Evolutionary conservation across 1,140 invertebrate species (phyloP), one percentile per base, ranked within the genome.

Genomic region (Chrysoperla carnea): DNA sequence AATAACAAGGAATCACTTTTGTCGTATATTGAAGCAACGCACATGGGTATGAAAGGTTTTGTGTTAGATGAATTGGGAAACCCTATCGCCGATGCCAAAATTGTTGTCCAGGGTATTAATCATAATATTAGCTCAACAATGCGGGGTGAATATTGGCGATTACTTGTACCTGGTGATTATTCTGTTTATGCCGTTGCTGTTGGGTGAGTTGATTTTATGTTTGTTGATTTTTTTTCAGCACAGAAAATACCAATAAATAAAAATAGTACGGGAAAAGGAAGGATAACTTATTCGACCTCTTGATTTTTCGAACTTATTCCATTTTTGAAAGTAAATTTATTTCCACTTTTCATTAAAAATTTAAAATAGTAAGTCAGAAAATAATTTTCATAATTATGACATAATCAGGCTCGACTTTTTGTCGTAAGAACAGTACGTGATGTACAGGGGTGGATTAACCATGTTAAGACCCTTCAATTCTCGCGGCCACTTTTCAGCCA

Each of bases 1-100:
- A 69, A 77, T 37, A 99, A 99, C 60, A 82, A 84, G 56, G 85
- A 88, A 52, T 67, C 92, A 12, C 55, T 99, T 35, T 54, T 98
- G 6, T 70, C 78, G 6, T 94, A 78, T 54, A 78, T 99, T 39
- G 88, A 92, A 56, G 72, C 81, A 52, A 75, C 77, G 6, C 84
- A 96, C 53, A 78, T 81, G 50, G 91, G 89, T 23, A 72, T 90
- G 11, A 83, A 84, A 66, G 86, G 85, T 50, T 56, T 64, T 6
- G 66, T 70, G 4, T 39, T 50, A 0, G 61, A 70, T 51, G 48
- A 57, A 8, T 60, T 67, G 36, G 70, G 68, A 14, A 63, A 71
- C 50, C 66, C 71, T 29, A 64, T 78, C 48, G 60, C 68, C 42
- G 73, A 73, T 53, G 90, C 87, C 3, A 64, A 69, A 40, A 69